Percentiles rank a stretch among this genome's conserved stretches.
Conservation (phyloP, 2,797 vertebrate genomes). For the Morelia viridis region DNA sequence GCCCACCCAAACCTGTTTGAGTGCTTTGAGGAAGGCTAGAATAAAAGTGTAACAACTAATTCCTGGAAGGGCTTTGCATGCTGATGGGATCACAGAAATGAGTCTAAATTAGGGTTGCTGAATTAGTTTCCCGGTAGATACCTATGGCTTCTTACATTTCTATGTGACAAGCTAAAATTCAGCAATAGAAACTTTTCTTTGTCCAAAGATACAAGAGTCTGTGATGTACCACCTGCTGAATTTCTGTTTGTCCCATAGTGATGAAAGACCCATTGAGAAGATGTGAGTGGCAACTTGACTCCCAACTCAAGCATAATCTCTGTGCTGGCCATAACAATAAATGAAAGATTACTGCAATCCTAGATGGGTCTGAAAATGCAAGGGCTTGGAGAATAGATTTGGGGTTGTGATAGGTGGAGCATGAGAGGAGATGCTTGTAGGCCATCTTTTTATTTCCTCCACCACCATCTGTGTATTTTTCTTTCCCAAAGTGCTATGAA, state of each 20-base stretch:
- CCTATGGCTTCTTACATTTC: background rate
- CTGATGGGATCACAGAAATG: background rate
- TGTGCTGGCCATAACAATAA: background rate
- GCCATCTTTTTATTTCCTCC: constrained; percentile 24
- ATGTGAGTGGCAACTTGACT: background rate
- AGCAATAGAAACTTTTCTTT: background rate
- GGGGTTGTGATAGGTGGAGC: constrained; percentile 42
- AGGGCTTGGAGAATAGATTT: background rate
- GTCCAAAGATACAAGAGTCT: background rate
- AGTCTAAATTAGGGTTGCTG: background rate
- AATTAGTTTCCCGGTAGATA: background rate
- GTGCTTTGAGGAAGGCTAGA: background rate
- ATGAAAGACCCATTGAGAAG: background rate
- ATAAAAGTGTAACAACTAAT: background rate
- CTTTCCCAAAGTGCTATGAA: constrained; percentile 69
- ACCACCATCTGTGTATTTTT: constrained; percentile 45
- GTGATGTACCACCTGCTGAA: background rate
- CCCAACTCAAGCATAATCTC: background rate
- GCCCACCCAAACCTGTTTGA: background rate
- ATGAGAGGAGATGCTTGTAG: background rate
- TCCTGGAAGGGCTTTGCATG: background rate
- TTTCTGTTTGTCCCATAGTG: background rate
- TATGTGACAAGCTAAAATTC: background rate
- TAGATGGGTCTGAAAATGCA: background rate
- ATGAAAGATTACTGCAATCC: background rate